phyloP scores from a whole-genome alignment of 2,888 invertebrate species.

The Maniola hyperantus region DNA sequence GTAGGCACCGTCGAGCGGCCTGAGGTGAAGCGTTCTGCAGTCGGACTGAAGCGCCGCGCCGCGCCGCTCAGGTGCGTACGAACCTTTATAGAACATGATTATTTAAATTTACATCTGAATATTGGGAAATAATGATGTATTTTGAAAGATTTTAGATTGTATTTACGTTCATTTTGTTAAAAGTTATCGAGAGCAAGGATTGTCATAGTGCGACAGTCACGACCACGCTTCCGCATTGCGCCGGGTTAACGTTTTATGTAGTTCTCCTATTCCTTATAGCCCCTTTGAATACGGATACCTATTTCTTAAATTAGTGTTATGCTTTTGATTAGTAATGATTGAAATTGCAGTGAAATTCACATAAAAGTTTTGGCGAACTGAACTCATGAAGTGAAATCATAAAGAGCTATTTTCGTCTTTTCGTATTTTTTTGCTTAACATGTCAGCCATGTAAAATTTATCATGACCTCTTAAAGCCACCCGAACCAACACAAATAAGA shows the following conservation, averaged over 20 bases:
- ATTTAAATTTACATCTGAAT: neutral
- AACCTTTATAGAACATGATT: too few relatives aligned
- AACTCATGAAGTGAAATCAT: too few relatives aligned
- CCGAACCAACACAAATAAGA: too few relatives aligned
- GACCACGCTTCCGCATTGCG: constrained; percentile 47
- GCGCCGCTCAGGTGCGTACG: too few relatives aligned
- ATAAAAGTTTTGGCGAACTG: too few relatives aligned
- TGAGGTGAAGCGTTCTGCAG: too few relatives aligned
- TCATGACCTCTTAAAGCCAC: too few relatives aligned
- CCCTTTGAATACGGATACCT: neutral
- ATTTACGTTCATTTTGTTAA: neutral
- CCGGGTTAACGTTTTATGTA: constrained; percentile 40
- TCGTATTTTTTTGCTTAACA: too few relatives aligned
- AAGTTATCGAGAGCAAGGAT: constrained; percentile 21
- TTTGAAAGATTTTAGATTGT: neutral
- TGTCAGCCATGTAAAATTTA: too few relatives aligned
- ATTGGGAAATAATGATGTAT: neutral
- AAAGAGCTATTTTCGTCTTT: too few relatives aligned
- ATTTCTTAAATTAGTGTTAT: neutral
- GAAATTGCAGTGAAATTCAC: neutral
- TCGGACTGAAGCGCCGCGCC: too few relatives aligned
- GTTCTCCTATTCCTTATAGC: constrained; percentile 22
- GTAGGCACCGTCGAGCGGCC: too few relatives aligned
- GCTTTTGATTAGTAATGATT: neutral
- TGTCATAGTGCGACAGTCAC: constrained; percentile 41